phyloP scores from a whole-genome alignment of 23 tunicate genomes.

The Halocynthia roretzi region DNA sequence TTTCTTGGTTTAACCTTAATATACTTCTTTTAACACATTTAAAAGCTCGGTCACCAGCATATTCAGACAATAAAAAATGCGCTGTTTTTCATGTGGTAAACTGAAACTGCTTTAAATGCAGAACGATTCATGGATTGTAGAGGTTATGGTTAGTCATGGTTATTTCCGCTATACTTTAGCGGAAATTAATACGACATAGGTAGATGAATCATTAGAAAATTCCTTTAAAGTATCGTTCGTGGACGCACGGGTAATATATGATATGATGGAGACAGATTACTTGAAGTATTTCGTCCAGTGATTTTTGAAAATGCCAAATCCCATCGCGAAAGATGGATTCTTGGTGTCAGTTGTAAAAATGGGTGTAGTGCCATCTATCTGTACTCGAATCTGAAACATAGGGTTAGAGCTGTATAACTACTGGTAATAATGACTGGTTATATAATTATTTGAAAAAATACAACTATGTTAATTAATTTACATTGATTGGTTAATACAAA shows the following conservation, averaged over 20 bases:
- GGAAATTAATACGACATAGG: not conserved
- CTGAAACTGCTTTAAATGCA: too few species aligned
- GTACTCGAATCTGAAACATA: not conserved
- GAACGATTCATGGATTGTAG: not conserved
- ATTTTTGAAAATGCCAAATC: slow-evolving; percentile 41
- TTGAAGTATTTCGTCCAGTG: slow-evolving; percentile 42
- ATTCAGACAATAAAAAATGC: too few species aligned
- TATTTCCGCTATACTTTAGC: not conserved
- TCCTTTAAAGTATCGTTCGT: too few species aligned
- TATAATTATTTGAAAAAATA: too few species aligned
- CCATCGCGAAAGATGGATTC: slow-evolving; percentile 69
- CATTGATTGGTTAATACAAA: too few species aligned
- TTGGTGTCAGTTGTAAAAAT: slow-evolving; percentile 20
- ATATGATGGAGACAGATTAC: slow-evolving; percentile 9
- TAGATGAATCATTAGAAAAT: not conserved
- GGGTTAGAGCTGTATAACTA: too few species aligned
- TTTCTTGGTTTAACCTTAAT: too few species aligned
- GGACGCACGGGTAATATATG: not conserved
- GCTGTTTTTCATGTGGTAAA: too few species aligned
- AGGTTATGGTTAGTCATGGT: not conserved
- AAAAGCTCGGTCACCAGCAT: too few species aligned
- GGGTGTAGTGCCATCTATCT: not conserved
- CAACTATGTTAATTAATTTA: too few species aligned
- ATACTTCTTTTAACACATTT: too few species aligned
- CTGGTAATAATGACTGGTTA: too few species aligned